These are phyloP conservation scores for Polyommatus icarus DNA, from an alignment of 2,888 invertebrate species.

Conservation along the genomic window DNA sequence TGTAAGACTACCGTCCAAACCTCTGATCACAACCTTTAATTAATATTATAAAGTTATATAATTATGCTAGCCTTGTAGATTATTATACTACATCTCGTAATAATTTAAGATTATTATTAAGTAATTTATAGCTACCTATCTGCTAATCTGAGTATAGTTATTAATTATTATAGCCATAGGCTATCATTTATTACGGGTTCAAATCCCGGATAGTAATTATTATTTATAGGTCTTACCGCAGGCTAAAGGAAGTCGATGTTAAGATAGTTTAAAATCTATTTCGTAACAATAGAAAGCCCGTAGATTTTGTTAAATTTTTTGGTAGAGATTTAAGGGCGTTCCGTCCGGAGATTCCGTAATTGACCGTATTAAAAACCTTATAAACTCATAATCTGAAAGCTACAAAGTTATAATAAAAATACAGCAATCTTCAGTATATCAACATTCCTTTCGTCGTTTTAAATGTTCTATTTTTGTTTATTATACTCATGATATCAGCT, in stretches of 20 bases:
- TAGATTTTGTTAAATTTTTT: background rate
- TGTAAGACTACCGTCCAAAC: background rate
- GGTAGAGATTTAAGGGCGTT: too few relatives aligned
- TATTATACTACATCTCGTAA: background rate
- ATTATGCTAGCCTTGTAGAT: too few relatives aligned
- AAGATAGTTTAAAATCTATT: constrained; percentile 5
- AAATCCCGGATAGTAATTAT: constrained; percentile 65
- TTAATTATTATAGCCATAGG: constrained; percentile 61
- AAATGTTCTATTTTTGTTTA: too few relatives aligned
- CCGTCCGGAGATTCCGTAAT: too few relatives aligned
- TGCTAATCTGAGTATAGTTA: constrained; percentile 56
- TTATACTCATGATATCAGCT: too few relatives aligned
- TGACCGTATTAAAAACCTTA: too few relatives aligned
- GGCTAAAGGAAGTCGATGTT: constrained; percentile 49
- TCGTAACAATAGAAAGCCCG: background rate
- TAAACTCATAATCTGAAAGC: too few relatives aligned
- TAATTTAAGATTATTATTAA: constrained; percentile 28
- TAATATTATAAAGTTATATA: too few relatives aligned
- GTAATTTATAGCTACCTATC: constrained; percentile 34
- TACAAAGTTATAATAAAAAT: too few relatives aligned
- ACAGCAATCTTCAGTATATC: too few relatives aligned
- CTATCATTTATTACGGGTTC: constrained; percentile 55
- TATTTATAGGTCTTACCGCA: constrained; percentile 61
- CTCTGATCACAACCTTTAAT: background rate
- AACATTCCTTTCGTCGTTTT: too few relatives aligned